These are phyloP conservation scores for Dynastes hyllus DNA, from an alignment of 2,888 invertebrate genomes.

Conservation along the genomic window DNA sequence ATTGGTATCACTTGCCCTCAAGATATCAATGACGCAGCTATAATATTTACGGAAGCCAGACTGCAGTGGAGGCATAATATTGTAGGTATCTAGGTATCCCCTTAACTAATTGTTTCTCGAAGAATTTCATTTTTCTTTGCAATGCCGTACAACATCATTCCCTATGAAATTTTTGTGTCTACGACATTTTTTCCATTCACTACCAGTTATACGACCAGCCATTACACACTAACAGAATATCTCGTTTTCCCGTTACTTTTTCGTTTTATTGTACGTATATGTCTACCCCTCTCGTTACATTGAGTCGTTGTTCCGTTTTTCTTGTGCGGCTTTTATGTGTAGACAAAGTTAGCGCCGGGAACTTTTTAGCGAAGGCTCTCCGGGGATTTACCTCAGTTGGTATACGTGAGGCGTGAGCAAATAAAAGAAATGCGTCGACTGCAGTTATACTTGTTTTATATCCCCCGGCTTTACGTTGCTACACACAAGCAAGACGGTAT, in stretches of 20 bases:
- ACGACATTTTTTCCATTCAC: neutral
- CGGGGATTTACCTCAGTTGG: conserved; percentile 65
- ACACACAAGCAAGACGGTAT: conserved; percentile 7
- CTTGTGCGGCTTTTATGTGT: conserved; percentile 65
- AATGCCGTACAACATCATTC: no score
- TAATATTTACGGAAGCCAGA: no score
- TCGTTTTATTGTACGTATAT: conserved; percentile 52
- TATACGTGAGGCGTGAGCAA: conserved; percentile 67
- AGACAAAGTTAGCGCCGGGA: conserved; percentile 66
- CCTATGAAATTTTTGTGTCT: neutral
- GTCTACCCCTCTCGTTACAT: conserved; percentile 27
- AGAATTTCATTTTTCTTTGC: no score
- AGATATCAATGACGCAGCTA: no score
- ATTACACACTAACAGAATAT: neutral
- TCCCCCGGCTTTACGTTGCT: conserved; percentile 54
- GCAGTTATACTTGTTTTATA: conserved; percentile 59
- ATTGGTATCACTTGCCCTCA: no score
- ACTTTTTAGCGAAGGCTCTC: conserved; percentile 66
- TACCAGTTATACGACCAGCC: neutral
- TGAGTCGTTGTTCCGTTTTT: conserved; percentile 54
- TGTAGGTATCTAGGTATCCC: no score
- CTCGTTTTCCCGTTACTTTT: conserved; percentile 20
- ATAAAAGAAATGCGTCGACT: conserved; percentile 64
- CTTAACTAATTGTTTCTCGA: no score
- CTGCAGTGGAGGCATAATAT: no score